Evolutionary conservation across 2,888 invertebrate genomes (phyloP), one percentile per base, ranked within the genome.

Genomic region (Sinohyriopsis cumingii): DNA sequence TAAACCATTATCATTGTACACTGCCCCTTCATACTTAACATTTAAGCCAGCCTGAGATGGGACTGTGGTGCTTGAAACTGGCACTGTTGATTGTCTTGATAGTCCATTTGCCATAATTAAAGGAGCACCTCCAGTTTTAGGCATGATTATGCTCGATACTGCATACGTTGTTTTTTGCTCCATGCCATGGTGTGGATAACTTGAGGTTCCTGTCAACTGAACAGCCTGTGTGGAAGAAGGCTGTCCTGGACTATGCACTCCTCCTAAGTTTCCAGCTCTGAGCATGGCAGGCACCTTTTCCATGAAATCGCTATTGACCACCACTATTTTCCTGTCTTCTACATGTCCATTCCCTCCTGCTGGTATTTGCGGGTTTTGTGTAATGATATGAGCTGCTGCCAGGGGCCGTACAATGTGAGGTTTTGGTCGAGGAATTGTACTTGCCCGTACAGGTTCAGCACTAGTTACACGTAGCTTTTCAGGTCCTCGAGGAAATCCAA

Each of bases 331-430:
- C 69, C 84, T 71, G 62, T 78, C 72, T 64, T 68, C 56, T 67
- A 57, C 61, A 15, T 9, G n/a, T 53, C 63, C 60, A 33, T 55
- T 69, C 62, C 67, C 73, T 56, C 22, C 59, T 59, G 64, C 61
- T 66, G 59, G 67, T 64, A 15, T 60, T 33, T 12, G 70, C 67
- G 61, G 53, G 45, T 68, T 77, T 19, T 81, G 82, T 22, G 81
- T 77, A 53, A 87, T 86, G 59, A 87, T 86, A 71, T 86, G 85
- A n/a, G 86, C 86, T 15, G 83, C 81, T 28, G 84, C 86, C 69
- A 80, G 80, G n/a, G 86, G 87, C 5, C 84, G 75, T 5, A 77
- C 81, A 68, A 73, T 74, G 66, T 73, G 82, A 63, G 69, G 81
- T 67, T 80, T 80, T 19, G 74, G 73, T 55, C 77, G 70, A 5